These are phyloP conservation scores for Drosophila ogumai DNA, from an alignment of 1,140 invertebrate genomes.

Conservation along the genomic window DNA sequence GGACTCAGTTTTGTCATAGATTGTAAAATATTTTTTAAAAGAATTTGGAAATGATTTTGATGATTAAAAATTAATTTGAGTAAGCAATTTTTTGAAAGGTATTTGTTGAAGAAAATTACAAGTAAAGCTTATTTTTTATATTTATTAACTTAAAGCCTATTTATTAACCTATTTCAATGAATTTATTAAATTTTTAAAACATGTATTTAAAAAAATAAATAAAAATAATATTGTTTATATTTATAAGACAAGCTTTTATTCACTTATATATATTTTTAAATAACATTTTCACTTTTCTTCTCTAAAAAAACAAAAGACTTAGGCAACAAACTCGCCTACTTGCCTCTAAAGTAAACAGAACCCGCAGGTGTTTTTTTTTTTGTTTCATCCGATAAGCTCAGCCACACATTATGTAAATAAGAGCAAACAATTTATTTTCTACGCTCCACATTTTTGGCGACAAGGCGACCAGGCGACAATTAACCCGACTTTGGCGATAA, in stretches of 20 bases:
- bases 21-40: neutral
- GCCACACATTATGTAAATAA: conserved; percentile 78
- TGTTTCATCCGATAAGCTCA: conserved; percentile 18
- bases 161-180: neutral
- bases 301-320: conserved; percentile 62
- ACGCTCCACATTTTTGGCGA: conserved; percentile 64
- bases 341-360: neutral
- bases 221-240: neutral
- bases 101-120: neutral
- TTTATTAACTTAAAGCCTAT: neutral
- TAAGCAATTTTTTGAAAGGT: neutral
- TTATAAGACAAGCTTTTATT: neutral
- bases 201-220: too few species aligned
- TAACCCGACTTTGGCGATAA: conserved; percentile 48
- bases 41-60: conserved; percentile 4
- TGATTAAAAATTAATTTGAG: conserved; percentile 1
- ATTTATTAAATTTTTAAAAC: neutral
- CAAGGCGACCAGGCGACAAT: neutral
- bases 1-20: conserved; percentile 6
- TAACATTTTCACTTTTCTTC: neutral
- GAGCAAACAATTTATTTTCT: conserved; percentile 83
- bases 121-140: neutral
- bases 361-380: conserved; percentile 17
- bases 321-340: conserved; percentile 51
- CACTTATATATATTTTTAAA: neutral